Conservation (phyloP, 1,140 invertebrate genomes). For the Nephotettix cincticeps region DNA sequence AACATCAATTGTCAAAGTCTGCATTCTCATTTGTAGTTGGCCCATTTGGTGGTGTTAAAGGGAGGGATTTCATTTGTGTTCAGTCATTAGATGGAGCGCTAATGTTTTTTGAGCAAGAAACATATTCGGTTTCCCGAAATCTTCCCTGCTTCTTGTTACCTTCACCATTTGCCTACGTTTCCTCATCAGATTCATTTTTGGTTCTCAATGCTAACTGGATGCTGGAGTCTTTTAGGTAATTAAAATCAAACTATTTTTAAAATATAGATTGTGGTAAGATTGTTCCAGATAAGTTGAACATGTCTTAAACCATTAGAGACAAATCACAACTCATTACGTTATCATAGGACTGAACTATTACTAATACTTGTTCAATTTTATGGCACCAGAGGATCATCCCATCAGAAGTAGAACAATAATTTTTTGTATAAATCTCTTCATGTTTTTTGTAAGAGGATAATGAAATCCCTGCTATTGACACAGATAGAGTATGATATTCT, state of each 20-base stretch:
- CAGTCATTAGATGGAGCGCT: slow-evolving; percentile 83
- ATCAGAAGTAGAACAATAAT: no score
- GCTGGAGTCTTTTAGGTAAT: slow-evolving; percentile 79
- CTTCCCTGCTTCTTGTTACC: slow-evolving; percentile 76
- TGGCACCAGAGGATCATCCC: no score
- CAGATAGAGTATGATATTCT: no score
- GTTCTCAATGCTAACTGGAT: slow-evolving; percentile 70
- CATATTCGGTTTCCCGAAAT: slow-evolving; percentile 70
- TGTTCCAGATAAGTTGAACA: no score
- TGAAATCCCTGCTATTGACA: no score
- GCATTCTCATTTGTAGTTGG: slow-evolving; percentile 70
- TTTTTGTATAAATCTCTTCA: no score
- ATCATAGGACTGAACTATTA: no score
- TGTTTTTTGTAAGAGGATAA: no score
- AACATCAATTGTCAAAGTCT: slow-evolving; percentile 62
- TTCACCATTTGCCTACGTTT: slow-evolving; percentile 71
- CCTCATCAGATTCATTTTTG: slow-evolving; percentile 78
- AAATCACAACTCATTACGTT: no score
- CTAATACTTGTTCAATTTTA: not conserved
- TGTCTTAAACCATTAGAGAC: no score
- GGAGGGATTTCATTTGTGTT: slow-evolving; percentile 81
- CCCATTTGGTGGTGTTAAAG: slow-evolving; percentile 75
- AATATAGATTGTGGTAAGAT: no score
- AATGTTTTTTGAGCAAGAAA: slow-evolving; percentile 86
- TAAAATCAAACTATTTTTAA: no score